Evolutionary conservation across 53 echinoderm and acorn worm genomes (phyloP).

Genomic region (Echinarachnius parma): DNA sequence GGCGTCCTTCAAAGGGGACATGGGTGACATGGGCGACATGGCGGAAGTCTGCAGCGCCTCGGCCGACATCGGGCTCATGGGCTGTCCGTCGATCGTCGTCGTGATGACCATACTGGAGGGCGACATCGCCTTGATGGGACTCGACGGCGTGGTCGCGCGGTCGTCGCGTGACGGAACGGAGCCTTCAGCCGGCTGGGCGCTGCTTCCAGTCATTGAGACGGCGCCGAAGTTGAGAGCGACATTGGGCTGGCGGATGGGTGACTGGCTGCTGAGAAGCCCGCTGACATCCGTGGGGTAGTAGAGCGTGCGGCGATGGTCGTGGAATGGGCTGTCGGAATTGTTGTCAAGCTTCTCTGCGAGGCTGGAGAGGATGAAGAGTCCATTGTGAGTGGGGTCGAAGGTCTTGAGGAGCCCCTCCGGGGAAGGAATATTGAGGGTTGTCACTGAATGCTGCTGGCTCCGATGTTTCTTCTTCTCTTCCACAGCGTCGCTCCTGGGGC

Average conservation of each 20-base stretch:
- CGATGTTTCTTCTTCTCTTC: conserved; percentile 13
- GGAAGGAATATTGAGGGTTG: conserved; percentile 40
- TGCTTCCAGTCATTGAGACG: conserved; percentile 9
- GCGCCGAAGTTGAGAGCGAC: conserved; percentile 13
- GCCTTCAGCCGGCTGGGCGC: conserved; percentile 34
- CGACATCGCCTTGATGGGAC: conserved; percentile 52
- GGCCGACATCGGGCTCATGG: conserved; percentile 24
- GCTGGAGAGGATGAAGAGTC: conserved; percentile 36
- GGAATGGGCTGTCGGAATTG: conserved; percentile 10
- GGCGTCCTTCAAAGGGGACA: conserved; percentile 18
- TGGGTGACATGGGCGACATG: conserved; percentile 2
- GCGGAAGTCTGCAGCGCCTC: not conserved
- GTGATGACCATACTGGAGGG: conserved; percentile 36
- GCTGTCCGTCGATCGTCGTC: not conserved
- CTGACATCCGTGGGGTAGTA: conserved; percentile 32
- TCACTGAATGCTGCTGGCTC: not conserved
- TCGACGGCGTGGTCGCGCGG: conserved; percentile 50
- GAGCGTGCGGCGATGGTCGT: conserved; percentile 5
- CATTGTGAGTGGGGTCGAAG: conserved; percentile 23
- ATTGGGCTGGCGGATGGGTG: conserved; percentile 7
- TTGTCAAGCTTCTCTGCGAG: conserved; percentile 35
- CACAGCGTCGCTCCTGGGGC: conserved; percentile 25
- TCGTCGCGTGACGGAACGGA: conserved; percentile 53
- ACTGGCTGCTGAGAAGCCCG: conserved; percentile 10
- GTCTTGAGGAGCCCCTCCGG: conserved; percentile 40